A percentile compares a stretch with the other conserved stretches of the same genome.
Evolutionary conservation across 1,140 invertebrate genomes (phyloP).

Genomic region (Teleogryllus occipitalis): DNA sequence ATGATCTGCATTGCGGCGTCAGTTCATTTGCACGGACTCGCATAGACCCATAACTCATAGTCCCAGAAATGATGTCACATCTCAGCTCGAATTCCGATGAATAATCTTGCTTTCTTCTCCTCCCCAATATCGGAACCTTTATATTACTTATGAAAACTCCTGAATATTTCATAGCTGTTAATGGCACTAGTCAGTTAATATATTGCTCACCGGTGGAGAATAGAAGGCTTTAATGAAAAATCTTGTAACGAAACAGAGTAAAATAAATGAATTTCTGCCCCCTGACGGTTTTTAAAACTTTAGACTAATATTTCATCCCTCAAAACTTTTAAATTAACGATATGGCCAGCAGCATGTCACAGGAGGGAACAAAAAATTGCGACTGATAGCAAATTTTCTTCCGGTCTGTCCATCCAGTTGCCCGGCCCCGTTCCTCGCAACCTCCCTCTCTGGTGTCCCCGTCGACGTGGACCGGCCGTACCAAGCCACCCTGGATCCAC

Average conservation of each 20-base stretch:
- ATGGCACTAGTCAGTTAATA: conserved; percentile 4
- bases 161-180: neutral
- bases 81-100: neutral
- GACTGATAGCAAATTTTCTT: conserved; percentile 1
- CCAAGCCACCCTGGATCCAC: neutral
- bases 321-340: conserved; percentile 6
- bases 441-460: neutral
- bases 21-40: too few relatives aligned
- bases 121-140: neutral
- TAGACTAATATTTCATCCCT: conserved; percentile 5
- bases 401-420: neutral
- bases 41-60: neutral
- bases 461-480: neutral
- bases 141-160: neutral
- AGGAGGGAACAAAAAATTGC: neutral
- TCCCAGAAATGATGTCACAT: neutral
- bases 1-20: too few relatives aligned
- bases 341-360: neutral
- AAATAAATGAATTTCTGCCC: conserved; percentile 5
- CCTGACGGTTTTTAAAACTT: neutral
- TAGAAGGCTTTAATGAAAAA: conserved; percentile 2
- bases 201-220: neutral
- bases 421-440: too few relatives aligned
- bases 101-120: neutral
- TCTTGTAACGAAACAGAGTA: conserved; percentile 1